Conservation (phyloP, 2,113 vertebrate genomes). For the Oxyura jamaicensis region DNA sequence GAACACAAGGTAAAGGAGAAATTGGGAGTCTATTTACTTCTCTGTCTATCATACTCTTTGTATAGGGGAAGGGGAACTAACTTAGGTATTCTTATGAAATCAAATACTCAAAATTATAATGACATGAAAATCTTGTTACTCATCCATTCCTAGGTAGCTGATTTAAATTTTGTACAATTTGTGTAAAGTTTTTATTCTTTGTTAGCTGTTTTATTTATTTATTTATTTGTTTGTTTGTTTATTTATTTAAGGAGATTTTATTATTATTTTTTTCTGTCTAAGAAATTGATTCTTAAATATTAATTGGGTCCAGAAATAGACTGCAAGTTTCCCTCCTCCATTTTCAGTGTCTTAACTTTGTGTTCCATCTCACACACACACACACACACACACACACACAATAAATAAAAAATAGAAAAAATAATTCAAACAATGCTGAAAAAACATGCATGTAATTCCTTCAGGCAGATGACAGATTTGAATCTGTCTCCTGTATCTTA, state of each 20-base stretch:
- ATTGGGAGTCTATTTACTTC: not conserved
- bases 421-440: not conserved
- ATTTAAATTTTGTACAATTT: not conserved
- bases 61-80: too few relatives aligned
- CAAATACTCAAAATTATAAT: not conserved
- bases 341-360: not conserved
- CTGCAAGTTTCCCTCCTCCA: not conserved
- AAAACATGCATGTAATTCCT: not conserved
- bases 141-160: not conserved
- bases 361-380: not conserved
- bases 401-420: not conserved
- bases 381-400: too few relatives aligned
- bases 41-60: not conserved
- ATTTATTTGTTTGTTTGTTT: not conserved
- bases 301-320: not conserved
- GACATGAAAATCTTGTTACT: fast-evolving
- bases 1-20: not conserved
- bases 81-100: not conserved
- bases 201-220: not conserved
- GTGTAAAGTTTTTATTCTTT: not conserved
- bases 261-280: not conserved
- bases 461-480: not conserved
- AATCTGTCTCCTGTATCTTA: not conserved
- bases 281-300: not conserved
- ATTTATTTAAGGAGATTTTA: not conserved